Conservation (phyloP, 2,888 invertebrate species). For the Cheilosia vulpina region DNA sequence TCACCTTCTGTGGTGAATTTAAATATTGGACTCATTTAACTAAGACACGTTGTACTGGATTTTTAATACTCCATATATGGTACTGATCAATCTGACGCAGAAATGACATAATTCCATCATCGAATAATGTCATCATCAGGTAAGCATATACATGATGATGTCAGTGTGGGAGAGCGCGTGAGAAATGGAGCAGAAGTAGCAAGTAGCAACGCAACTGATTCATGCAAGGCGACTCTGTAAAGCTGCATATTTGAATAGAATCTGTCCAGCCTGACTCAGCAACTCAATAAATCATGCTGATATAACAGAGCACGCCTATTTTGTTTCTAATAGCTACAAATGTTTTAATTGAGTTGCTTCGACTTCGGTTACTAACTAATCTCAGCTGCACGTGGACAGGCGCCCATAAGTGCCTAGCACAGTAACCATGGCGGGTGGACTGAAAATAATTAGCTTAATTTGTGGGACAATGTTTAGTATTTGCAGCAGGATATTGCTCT, state of each 20-base stretch:
- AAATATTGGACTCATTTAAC: too few relatives aligned
- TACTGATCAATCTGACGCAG: conserved; percentile 16
- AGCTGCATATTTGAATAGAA: neutral
- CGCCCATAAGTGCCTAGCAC: too few relatives aligned
- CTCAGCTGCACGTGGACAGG: too few relatives aligned
- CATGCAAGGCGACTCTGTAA: neutral
- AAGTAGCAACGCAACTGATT: neutral
- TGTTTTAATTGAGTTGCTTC: too few relatives aligned
- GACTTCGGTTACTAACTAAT: too few relatives aligned
- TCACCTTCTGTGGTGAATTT: too few relatives aligned
- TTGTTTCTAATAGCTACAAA: neutral
- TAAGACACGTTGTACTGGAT: neutral
- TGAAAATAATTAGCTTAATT: too few relatives aligned
- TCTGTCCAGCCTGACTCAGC: neutral
- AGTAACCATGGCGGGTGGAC: too few relatives aligned
- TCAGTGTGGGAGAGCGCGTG: conserved; percentile 38
- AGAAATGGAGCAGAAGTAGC: conserved; percentile 22
- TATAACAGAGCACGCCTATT: neutral
- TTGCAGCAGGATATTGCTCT: too few relatives aligned
- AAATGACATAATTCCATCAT: conserved; percentile 46
- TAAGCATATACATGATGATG: conserved; percentile 39
- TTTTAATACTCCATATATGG: conserved; percentile 9
- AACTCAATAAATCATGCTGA: neutral
- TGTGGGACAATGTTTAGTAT: too few relatives aligned
- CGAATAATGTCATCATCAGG: conserved; percentile 43